phyloP scores from a whole-genome alignment of 1,140 invertebrate species.

The Dendrolimus kikuchii region DNA sequence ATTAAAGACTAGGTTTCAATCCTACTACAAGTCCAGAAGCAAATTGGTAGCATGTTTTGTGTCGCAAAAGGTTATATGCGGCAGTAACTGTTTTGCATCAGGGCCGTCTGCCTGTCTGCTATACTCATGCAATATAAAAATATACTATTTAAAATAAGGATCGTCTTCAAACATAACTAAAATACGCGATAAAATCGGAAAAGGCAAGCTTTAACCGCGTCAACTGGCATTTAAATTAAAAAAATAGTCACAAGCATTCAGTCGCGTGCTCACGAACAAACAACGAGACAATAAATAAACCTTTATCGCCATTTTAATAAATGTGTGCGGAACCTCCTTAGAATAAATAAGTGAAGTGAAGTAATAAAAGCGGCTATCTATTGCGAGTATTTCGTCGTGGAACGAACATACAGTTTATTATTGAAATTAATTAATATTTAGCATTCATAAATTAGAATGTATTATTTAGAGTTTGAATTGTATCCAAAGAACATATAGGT shows the following conservation, averaged over 20 bases:
- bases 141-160: conserved; percentile 9
- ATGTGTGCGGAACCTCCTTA: conserved; percentile 46
- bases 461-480: no score
- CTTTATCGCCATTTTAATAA: conserved; percentile 67
- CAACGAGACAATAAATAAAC: conserved; percentile 58
- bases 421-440: no score
- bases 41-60: no score
- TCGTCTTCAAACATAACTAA: no score
- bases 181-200: no score
- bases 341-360: conserved; percentile 42
- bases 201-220: background rate
- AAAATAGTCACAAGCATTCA: conserved; percentile 9
- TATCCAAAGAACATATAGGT: no score
- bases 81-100: no score
- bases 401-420: background rate
- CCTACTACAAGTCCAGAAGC: no score
- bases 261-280: conserved; percentile 44
- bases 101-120: background rate
- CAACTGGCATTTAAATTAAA: background rate
- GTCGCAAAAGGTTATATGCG: no score
- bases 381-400: conserved; percentile 21
- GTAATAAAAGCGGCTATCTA: conserved; percentile 47
- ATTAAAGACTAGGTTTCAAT: no score
- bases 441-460: no score
- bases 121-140: conserved; percentile 15